Evolutionary conservation across 2,888 invertebrate genomes (phyloP), one percentile per base, ranked within the genome.

Genomic region (Colletes collaris): DNA sequence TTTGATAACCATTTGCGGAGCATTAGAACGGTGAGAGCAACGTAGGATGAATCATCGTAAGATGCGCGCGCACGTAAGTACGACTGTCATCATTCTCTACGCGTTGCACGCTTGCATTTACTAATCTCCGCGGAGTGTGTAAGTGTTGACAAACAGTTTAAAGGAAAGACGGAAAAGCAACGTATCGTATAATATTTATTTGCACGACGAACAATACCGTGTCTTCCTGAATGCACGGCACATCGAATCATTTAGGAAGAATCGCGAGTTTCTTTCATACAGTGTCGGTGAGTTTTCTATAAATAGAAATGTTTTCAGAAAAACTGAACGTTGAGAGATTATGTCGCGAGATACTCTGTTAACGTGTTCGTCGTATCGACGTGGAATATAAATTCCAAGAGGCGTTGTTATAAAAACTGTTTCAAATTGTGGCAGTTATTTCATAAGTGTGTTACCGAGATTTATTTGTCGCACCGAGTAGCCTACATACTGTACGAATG

Each of bases 271-370:
- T 63, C 35, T 63, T 66, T 53, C 27, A 19, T 64, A 75, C 37
- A 84, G 63, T 70, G 64, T 76, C 27, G 84, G 87, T 86, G 60
- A 87, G 85, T 83, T 73, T 13, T 84, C 87, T 86, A 87, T 83
- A 83, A 87, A 87, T 86, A 86, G 81, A 76, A 76, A 62, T n/a
- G n/a, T 60, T 56, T 58, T 72, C 55, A 37, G 46, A 46, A 56
- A 64, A 66, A 37, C 10, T 8, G 46, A 55, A 11, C 16, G 13
- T 8, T 7, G 40, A 50, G 40, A 50, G 16, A 69, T 49, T 40
- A 44, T 49, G 16, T 55, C 53, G 37, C 64, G 19, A 40, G 40
- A 49, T 60, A 59, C 19, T 59, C 7, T 35, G 53, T 62, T 16
- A 59, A 59, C 8, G 2, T 6, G 10, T 19, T 11, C 16, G 11